These are phyloP conservation scores for Antheraea pernyi DNA, from an alignment of 1,140 invertebrate genomes.

Conservation along the genomic window DNA sequence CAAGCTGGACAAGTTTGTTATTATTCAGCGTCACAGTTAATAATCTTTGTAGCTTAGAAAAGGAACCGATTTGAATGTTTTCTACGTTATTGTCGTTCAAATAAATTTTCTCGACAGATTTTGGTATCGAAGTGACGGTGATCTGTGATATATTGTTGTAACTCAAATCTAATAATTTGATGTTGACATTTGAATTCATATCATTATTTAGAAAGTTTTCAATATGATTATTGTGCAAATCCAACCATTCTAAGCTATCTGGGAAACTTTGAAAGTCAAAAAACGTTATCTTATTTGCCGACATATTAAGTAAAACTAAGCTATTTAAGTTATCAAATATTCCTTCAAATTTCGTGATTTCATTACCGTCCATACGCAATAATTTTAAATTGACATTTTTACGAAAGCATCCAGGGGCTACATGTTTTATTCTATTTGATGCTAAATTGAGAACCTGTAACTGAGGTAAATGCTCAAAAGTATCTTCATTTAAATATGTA, in stretches of 20 bases:
- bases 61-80: slow-evolving; percentile 85
- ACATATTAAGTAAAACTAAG: slow-evolving; percentile 86
- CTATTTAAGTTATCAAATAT: slow-evolving; percentile 83
- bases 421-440: slow-evolving; percentile 83
- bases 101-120: slow-evolving; percentile 86
- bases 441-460: slow-evolving; percentile 86
- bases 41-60: slow-evolving; percentile 84
- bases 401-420: slow-evolving; percentile 83
- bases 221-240: slow-evolving; percentile 85
- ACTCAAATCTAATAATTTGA: slow-evolving; percentile 88
- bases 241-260: slow-evolving; percentile 84
- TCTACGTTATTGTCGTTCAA: slow-evolving; percentile 88
- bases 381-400: slow-evolving; percentile 83
- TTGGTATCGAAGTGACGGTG: slow-evolving; percentile 84
- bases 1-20: slow-evolving; percentile 87
- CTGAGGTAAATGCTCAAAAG: slow-evolving; percentile 83
- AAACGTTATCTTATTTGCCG: slow-evolving; percentile 83
- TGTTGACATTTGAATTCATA: slow-evolving; percentile 76
- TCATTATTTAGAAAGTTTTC: slow-evolving; percentile 68
- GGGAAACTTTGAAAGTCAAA: slow-evolving; percentile 86
- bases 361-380: slow-evolving; percentile 84
- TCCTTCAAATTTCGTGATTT: slow-evolving; percentile 83
- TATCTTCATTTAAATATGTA: slow-evolving; percentile 82
- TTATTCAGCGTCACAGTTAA: slow-evolving; percentile 87
- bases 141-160: slow-evolving; percentile 86